phyloP scores from a whole-genome alignment of 2,888 invertebrate genomes.

The Drosophila stalkeri region DNA sequence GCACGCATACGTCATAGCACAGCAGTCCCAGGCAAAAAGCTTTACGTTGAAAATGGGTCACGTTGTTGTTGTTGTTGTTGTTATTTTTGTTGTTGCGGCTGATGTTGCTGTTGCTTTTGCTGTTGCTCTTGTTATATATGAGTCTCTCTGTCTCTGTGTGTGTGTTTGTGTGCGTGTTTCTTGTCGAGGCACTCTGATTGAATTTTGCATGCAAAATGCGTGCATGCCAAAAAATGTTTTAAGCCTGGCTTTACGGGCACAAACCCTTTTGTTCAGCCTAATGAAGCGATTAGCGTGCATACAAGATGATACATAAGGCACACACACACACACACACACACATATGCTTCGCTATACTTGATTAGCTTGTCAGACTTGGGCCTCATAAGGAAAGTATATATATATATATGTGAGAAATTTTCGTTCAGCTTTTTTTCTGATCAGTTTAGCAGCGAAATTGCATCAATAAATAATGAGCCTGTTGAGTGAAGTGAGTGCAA shows the following conservation, averaged over 20 bases:
- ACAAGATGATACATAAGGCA: conserved; percentile 51
- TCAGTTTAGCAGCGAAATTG: conserved; percentile 47
- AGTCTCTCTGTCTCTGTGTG: conserved; percentile 7
- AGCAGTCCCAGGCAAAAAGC: conserved; percentile 75
- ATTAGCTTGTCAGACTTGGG: conserved; percentile 13
- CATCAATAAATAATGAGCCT: conserved; percentile 71
- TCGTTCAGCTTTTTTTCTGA: conserved; percentile 6
- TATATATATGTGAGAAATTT: not conserved
- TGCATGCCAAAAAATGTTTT: conserved; percentile 29
- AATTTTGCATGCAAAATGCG: conserved; percentile 79
- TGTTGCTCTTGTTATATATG: conserved; percentile 34
- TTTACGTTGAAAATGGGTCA: conserved; percentile 77
- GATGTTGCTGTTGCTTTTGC: conserved; percentile 30
- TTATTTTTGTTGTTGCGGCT: conserved; percentile 32
- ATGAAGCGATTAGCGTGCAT: conserved; percentile 79
- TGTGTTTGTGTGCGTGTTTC: conserved; percentile 41
- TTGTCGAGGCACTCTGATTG: conserved; percentile 63
- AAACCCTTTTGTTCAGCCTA: conserved; percentile 49
- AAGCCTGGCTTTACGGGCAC: conserved; percentile 19
- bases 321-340: conserved; percentile 19
- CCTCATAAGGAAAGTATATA: not conserved
- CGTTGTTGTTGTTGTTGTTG: conserved; percentile 47
- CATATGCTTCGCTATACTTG: not conserved
- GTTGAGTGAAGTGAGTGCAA: conserved; percentile 53
- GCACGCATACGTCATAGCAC: conserved; percentile 69